Conservation (phyloP, 2,113 vertebrate genomes). For the Dasyurus viverrinus region DNA sequence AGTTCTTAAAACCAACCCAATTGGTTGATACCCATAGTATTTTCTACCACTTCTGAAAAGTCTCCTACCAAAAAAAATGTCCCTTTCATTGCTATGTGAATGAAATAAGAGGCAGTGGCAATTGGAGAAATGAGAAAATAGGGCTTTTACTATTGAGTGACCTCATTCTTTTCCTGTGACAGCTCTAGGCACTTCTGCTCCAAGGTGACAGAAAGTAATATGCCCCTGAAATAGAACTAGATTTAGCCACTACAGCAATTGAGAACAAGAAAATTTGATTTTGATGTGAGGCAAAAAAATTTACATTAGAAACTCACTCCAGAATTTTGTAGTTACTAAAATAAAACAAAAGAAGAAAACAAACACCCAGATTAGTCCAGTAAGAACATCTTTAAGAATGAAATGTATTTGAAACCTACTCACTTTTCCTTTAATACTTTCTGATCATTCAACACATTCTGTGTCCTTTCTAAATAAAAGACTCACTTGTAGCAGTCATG, state of each 20-base stretch:
- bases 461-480: neutral
- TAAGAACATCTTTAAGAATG: neutral
- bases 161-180: neutral
- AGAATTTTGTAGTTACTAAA: neutral
- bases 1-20: neutral
- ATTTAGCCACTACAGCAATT: neutral
- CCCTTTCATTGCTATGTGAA: neutral
- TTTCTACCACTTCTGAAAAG: neutral
- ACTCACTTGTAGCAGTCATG: neutral
- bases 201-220: neutral
- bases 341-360: neutral
- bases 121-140: neutral
- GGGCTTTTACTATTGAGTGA: neutral
- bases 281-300: neutral
- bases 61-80: neutral
- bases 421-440: neutral
- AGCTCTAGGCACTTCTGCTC: neutral
- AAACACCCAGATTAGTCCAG: neutral
- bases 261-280: conserved; percentile 2
- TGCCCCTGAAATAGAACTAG: neutral
- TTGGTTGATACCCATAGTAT: neutral
- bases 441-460: neutral
- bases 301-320: neutral
- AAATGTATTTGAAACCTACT: neutral
- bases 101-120: conserved; percentile 15